Evolutionary conservation across 2,113 vertebrate species (phyloP), one percentile per base, ranked within the genome.

Genomic region (Thalassoma bifasciatum): DNA sequence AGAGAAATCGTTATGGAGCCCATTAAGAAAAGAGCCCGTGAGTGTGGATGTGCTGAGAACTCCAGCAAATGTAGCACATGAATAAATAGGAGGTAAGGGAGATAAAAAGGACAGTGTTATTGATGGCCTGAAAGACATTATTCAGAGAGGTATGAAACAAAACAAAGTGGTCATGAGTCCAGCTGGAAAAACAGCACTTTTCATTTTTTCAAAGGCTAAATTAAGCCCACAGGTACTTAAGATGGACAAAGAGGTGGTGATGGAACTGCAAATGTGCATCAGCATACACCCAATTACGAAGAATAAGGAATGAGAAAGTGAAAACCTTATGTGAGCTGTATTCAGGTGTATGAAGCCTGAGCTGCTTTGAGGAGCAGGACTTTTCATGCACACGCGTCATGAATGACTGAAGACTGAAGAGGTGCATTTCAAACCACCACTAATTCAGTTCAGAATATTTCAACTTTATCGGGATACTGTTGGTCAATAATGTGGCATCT

Each of bases 1-100:
- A 64, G 17, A 58, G 58, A 74, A 63, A 68, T 70, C 72, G 62
- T 67, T 68, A 22, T 19, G n/a, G 40, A 58, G 24, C 38, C 57
- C 60, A 66, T 71, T 79, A 78, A 36, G 75, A 72, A 66, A 63
- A 46, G 66, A 75, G 72, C 46, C 53, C 0, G 11, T 67, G 65
- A 72, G 17, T 75, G 26, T n/a, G 66, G 75, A 66, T 59, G 21
- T 71, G 51, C 17, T 46, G 14, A 17, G 44, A 46, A 44, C 42
- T 44, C 17, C 42, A 13, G 14, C 42, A 16, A 16, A 44, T 44
- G 42, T 44, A 70, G 51, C 37, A 11, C 61, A 10, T 44, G 44
- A 37, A 36, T 44, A 44, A 69, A 62, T 52, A n/a, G 30, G 22
- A 2, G n/a, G n/a, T n/a, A n/a, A 49, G 13, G 21, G 26, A 19